Evolutionary conservation across 92 coral and sea anemone species (phyloP), one percentile per base, ranked within the genome.

Genomic region (Meandrina meandrites): DNA sequence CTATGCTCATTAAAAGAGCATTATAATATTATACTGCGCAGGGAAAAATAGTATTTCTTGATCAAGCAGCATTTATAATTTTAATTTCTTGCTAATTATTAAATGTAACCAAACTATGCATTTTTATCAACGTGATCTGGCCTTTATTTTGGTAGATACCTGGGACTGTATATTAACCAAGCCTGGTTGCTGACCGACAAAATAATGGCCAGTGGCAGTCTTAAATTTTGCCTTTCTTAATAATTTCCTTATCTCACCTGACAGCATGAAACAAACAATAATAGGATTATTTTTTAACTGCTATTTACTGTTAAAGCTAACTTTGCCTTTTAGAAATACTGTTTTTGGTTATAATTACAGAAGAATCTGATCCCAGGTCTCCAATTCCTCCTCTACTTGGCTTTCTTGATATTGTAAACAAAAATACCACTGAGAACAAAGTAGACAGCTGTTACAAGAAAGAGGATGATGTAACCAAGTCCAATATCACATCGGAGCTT

Each of bases 371-470:
- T 48, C 53, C 9, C 53, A 4, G 6, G 53, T 4, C 34, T 27
- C 0, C 0, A n/a, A 11, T 66, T 66, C 27, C 35, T 73, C 13
- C 27, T 57, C 60, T 75, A 95, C 75, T 94, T 90, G 51, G 98
- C 99, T 79, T 92, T 92, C 88, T 92, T 93, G 57, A 97, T 97
- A 60, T 97, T 97, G 53, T 85, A 86, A 51, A 97, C 99, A 89
- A 97, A 97, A 34, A 97, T 88, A 62, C 99, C 99, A 88, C 99
- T 97, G 24, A 97, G 94, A 16, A 94, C 99, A 91, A 97, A 97
- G 76, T 97, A 97, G 69, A 86, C 83, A 47, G 99, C 89, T 64
- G 99, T 97, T 18, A 97, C 98, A 42, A 96, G 92, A 78, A 97
- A 97, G n/a, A 97, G 93, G 40, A 97, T 97, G 89, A 97, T 97